Percentiles rank a stretch among this genome's conserved stretches.
These are phyloP conservation scores for Habropoda laboriosa DNA, from an alignment of 1,140 invertebrate genomes.

Conservation along the genomic window DNA sequence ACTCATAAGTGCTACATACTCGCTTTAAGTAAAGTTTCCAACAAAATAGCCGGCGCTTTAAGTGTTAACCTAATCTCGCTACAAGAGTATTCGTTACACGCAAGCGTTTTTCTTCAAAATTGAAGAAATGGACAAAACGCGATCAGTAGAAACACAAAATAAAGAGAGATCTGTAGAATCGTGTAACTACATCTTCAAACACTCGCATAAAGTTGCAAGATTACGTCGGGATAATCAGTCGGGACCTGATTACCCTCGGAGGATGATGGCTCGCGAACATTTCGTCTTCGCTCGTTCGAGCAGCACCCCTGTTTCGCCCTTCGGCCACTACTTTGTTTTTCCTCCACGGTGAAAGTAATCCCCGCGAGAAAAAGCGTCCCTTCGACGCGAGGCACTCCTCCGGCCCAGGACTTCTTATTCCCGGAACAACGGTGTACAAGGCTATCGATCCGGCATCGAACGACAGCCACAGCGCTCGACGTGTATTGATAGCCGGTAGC, in stretches of 20 bases:
- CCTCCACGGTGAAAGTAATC: constrained; percentile 50
- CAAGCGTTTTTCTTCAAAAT: too few species aligned
- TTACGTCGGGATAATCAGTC: constrained; percentile 55
- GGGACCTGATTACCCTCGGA: constrained; percentile 29
- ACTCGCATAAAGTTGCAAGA: constrained; percentile 44
- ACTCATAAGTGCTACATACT: too few species aligned
- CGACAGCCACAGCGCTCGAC: constrained; percentile 42
- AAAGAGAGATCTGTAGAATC: constrained; percentile 16
- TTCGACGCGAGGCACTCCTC: constrained; percentile 12
- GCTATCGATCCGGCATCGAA: constrained; percentile 63
- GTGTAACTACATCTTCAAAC: constrained; percentile 22
- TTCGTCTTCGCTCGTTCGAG: not conserved
- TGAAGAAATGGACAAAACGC: too few species aligned
- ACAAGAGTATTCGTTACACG: too few species aligned
- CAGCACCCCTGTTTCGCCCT: not conserved
- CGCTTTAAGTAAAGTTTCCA: too few species aligned
- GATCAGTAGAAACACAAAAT: constrained; percentile 15
- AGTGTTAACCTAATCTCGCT: too few species aligned
- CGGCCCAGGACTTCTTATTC: constrained; percentile 29
- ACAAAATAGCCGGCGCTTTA: too few species aligned
- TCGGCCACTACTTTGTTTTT: constrained; percentile 1
- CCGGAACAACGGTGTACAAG: constrained; percentile 5
- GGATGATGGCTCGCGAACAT: not conserved
- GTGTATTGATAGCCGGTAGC: constrained; percentile 54
- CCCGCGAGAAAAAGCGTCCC: constrained; percentile 47